Base-by-base conservation (phyloP, 2,113 vertebrate species). In the Lonchura striata region DNA sequence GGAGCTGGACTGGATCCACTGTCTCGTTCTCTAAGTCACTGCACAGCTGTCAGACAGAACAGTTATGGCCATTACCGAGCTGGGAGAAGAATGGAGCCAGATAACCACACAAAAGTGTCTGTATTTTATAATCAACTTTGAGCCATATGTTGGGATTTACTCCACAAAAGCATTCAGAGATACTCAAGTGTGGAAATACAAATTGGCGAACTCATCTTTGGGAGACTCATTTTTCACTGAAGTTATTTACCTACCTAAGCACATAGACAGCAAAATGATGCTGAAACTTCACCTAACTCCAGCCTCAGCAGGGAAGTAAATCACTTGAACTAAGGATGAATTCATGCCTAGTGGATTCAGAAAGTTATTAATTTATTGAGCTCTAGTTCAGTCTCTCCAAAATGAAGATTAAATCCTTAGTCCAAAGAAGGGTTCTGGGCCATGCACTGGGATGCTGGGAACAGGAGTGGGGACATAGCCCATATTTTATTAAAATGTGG, bases 41-140 rank as follows among this genome's bases (percentile, higher is more conserved):
- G 80, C 92, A 91, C 92, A 95, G 92, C 91, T 96, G 94, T 66
- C 92, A 78, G 74, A 66, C 95, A 79, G 3, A 91, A 47, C 82
- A 88, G 79, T 10, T 27, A 44, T 0, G 60, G 94, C 74, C 92
- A 74, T 33, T 74, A 59, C 68, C 2, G 68, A 50, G 66, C 90
- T 2, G 42, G 37, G 66, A 61, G n/a, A 44, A 75, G 84, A 86
- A 80, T 12, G 68, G 42, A 86, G 82, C 82, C 86, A 78, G 88
- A 74, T 59, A 93, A 68, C 82, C 78, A 74, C 76, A 83, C 72
- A 78, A 4, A 60, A 61, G 64, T 7, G 41, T 14, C 82, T 83
- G 13, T 33, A 61, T 44, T 78, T 78, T 60, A 84, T 30, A 47
- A 60, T 22, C 88, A 68, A 20, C 77, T 56, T 56, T 0, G 7